A percentile compares a stretch with the other conserved stretches of the same genome.
These are phyloP conservation scores for Rousettus leschenaultii DNA, from an alignment of 2,113 vertebrate genomes.

Conservation along the genomic window DNA sequence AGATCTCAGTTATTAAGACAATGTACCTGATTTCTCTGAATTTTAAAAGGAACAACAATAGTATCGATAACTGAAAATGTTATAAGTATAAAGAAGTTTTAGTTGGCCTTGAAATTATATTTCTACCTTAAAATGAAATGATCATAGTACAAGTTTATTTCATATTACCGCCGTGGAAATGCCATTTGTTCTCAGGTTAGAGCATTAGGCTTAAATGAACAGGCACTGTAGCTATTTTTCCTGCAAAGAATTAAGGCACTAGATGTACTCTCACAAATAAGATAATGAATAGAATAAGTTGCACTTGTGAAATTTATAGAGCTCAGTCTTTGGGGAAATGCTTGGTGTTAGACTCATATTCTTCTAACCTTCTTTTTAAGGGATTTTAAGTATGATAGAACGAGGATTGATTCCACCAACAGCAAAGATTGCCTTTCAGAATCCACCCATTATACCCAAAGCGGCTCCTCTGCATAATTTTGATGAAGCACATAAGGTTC, in stretches of 20 bases:
- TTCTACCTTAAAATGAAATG: constrained; percentile 61
- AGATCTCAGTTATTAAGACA: background rate
- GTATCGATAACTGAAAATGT: constrained; percentile 32
- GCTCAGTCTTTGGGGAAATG: background rate
- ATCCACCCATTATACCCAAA: constrained; percentile 71
- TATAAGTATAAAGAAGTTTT: constrained; percentile 39
- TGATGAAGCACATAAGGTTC: constrained; percentile 66
- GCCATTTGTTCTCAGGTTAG: constrained; percentile 35
- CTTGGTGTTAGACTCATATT: constrained; percentile 23
- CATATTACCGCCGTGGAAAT: constrained; percentile 7
- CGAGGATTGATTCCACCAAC: constrained; percentile 77
- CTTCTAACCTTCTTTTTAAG: constrained; percentile 41
- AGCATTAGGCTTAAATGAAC: constrained; percentile 30
- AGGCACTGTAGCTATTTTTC: background rate
- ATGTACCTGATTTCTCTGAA: background rate
- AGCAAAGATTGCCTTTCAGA: constrained; percentile 72
- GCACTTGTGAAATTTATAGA: background rate
- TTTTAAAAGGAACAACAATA: constrained; percentile 37
- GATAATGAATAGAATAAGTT: background rate
- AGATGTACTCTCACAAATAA: background rate
- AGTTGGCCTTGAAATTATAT: constrained; percentile 50
- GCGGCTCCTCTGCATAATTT: constrained; percentile 69
- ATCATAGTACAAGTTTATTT: constrained; percentile 56
- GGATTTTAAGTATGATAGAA: constrained; percentile 75
- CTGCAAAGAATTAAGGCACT: constrained; percentile 22